These are phyloP conservation scores for Gobius niger DNA, from an alignment of 2,113 vertebrate species.

Conservation along the genomic window DNA sequence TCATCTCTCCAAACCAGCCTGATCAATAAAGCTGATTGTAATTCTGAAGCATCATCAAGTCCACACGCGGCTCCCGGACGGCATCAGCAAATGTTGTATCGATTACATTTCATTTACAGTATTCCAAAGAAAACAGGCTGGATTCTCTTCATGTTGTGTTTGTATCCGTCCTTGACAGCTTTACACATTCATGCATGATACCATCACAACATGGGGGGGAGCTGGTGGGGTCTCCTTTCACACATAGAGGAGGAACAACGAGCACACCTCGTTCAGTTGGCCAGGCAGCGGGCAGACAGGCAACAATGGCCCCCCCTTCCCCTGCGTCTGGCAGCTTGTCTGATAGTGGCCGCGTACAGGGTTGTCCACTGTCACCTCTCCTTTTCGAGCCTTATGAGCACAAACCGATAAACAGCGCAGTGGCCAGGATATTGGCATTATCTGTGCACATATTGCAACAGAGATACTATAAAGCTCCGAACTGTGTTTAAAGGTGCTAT, in stretches of 20 bases:
- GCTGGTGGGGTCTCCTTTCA: slow-evolving; percentile 36
- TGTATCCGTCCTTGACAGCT: slow-evolving; percentile 20
- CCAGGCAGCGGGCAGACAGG: slow-evolving; percentile 45
- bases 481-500: no score
- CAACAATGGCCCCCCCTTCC: slow-evolving; percentile 71
- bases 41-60: slow-evolving; percentile 8
- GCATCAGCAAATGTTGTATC: slow-evolving; percentile 3
- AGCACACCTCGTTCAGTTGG: slow-evolving; percentile 65
- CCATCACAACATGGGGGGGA: slow-evolving; percentile 12
- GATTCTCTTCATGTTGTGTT: slow-evolving; percentile 19
- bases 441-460: slow-evolving; percentile 13
- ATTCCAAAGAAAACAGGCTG: slow-evolving; percentile 21
- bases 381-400: slow-evolving; percentile 66
- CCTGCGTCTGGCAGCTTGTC: slow-evolving; percentile 62
- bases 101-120: slow-evolving; percentile 8
- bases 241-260: slow-evolving; percentile 63
- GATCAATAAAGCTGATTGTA: slow-evolving; percentile 4
- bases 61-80: not conserved
- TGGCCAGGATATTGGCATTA: slow-evolving; percentile 46
- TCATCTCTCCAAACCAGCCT: not conserved
- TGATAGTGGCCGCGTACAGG: slow-evolving; percentile 70
- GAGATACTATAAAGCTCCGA: not conserved
- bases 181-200: slow-evolving; percentile 20
- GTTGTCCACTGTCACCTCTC: slow-evolving; percentile 49
- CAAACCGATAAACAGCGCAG: slow-evolving; percentile 47